These are phyloP conservation scores for Sarcophaga peregrina DNA, from an alignment of 1,140 invertebrate species.

Conservation along the genomic window DNA sequence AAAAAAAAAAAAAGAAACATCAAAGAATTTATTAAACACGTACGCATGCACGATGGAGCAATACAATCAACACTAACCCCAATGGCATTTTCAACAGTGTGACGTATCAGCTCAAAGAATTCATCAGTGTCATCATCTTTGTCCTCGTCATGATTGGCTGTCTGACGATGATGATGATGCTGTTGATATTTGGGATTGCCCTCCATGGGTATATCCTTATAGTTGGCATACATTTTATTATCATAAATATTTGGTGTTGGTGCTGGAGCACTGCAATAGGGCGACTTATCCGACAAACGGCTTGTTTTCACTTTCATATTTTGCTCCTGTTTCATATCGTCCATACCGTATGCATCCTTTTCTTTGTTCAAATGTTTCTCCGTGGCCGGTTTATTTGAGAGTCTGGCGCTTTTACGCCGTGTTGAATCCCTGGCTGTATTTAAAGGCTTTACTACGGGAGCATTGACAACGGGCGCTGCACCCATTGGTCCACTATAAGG, in stretches of 20 bases:
- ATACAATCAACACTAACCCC: conserved; percentile 54
- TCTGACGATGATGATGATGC: conserved; percentile 42
- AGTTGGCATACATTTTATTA: conserved; percentile 42
- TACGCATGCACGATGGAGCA: neutral
- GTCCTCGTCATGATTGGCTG: conserved; percentile 50
- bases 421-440: conserved; percentile 8
- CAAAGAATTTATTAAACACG: neutral
- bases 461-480: no score
- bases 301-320: conserved; percentile 30
- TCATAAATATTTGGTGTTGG: conserved; percentile 35
- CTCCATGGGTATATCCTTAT: neutral
- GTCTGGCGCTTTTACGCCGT: conserved; percentile 27
- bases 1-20: neutral
- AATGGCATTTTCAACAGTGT: conserved; percentile 58
- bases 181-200: conserved; percentile 43
- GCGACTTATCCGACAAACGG: neutral
- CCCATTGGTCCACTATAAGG: conserved; percentile 37
- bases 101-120: conserved; percentile 60
- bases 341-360: conserved; percentile 13
- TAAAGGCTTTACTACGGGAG: neutral
- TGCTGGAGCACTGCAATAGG: neutral
- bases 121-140: conserved; percentile 63
- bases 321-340: neutral
- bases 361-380: conserved; percentile 10
- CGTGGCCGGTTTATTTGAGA: neutral